Conservation (phyloP, 2,888 invertebrate genomes). For the Neoscelio sp. region DNA sequence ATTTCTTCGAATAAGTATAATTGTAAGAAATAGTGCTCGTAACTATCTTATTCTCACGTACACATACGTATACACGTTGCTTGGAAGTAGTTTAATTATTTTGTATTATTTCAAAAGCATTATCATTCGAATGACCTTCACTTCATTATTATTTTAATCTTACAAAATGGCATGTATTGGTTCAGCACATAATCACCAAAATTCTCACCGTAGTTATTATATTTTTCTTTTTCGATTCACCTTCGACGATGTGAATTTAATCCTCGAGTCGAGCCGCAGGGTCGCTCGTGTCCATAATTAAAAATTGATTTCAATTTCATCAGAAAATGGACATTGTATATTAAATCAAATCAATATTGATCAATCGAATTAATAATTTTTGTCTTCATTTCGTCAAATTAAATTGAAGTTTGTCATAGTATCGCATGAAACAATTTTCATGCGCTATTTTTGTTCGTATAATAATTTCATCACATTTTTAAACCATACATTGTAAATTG, state of each 20-base stretch:
- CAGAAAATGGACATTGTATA: too few relatives aligned
- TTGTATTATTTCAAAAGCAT: slow-evolving; percentile 80
- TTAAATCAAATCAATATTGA: too few relatives aligned
- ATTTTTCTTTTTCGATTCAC: too few relatives aligned
- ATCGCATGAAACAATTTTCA: slow-evolving; percentile 3
- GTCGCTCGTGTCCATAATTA: too few relatives aligned
- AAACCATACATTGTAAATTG: slow-evolving; percentile 1
- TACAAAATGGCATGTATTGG: slow-evolving; percentile 43
- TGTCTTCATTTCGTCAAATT: too few relatives aligned
- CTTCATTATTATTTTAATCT: slow-evolving; percentile 66
- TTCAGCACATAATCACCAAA: slow-evolving; percentile 38
- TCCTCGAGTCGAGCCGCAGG: too few relatives aligned
- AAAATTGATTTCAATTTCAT: too few relatives aligned
- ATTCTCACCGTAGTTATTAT: slow-evolving; percentile 63
- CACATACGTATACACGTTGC: slow-evolving; percentile 70
- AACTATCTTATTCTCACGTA: slow-evolving; percentile 33
- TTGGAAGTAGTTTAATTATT: slow-evolving; percentile 72
- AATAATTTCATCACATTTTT: slow-evolving; percentile 22
- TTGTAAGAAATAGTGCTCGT: slow-evolving; percentile 27
- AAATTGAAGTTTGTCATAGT: too few relatives aligned
- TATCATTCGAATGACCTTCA: slow-evolving; percentile 78
- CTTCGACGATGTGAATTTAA: neutral
- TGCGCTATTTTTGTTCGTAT: slow-evolving; percentile 13
- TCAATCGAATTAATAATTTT: too few relatives aligned
- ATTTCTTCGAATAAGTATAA: too few relatives aligned